Percentiles rank a stretch among this genome's conserved stretches.
Evolutionary conservation across 2,113 vertebrate species (phyloP).

Genomic region (Myanophis thanlyinensis): DNA sequence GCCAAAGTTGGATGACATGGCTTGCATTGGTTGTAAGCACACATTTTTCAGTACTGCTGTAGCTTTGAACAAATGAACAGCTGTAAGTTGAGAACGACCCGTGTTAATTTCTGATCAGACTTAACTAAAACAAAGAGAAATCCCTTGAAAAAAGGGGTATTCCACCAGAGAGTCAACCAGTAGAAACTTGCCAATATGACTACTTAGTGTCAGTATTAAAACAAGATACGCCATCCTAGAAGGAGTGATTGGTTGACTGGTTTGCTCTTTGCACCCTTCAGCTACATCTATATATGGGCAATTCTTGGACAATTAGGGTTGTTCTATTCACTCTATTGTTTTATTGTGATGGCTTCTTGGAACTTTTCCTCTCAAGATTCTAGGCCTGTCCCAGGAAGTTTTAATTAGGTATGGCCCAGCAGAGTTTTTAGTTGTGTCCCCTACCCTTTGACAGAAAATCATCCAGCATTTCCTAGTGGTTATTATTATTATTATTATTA

Average conservation of each 20-base stretch:
- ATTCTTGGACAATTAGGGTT: neutral
- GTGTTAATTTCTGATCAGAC: neutral
- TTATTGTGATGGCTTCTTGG: neutral
- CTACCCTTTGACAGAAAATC: neutral
- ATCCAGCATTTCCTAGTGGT: neutral
- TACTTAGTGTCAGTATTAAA: neutral
- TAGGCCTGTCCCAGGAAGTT: neutral
- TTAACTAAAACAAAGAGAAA: neutral
- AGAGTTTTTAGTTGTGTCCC: neutral
- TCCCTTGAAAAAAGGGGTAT: no score
- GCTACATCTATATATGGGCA: neutral
- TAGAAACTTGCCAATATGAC: neutral
- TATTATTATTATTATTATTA: no score
- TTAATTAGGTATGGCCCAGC: neutral
- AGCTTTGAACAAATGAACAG: neutral
- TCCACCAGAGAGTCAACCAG: neutral
- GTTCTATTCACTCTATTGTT: neutral
- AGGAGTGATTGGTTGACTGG: neutral
- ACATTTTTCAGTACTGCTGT: no score
- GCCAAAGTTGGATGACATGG: neutral
- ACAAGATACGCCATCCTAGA: neutral
- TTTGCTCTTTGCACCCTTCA: neutral
- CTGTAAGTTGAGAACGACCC: neutral
- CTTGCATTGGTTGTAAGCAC: neutral
- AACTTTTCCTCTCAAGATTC: neutral